A percentile compares a stretch with the other conserved stretches of the same genome.
phyloP scores from a whole-genome alignment of 2,113 vertebrate genomes.

The Pao palembangensis region DNA sequence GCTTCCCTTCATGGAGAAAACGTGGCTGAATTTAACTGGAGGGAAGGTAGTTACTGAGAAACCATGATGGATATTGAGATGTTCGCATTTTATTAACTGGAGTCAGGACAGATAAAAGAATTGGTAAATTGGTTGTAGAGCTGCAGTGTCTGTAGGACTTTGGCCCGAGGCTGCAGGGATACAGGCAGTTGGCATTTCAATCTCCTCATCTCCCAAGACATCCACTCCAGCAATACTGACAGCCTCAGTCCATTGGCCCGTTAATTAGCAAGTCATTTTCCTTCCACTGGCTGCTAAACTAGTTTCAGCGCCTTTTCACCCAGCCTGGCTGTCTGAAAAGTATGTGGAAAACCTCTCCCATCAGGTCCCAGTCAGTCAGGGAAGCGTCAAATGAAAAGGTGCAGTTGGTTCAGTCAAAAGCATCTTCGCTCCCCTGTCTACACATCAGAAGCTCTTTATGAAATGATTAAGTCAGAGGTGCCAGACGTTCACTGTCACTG shows the following conservation, averaged over 20 bases:
- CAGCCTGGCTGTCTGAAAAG: conserved; percentile 7
- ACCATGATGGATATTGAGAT: conserved; percentile 63
- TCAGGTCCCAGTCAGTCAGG: conserved; percentile 45
- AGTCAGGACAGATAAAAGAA: conserved; percentile 54
- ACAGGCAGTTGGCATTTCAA: conserved; percentile 64
- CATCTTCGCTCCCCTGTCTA: conserved; percentile 50
- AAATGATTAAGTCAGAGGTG: conserved; percentile 63
- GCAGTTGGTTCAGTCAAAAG: conserved; percentile 52
- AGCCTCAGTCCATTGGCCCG: conserved; percentile 33
- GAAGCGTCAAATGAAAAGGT: conserved; percentile 43
- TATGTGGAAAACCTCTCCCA: conserved; percentile 26
- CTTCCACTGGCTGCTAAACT: conserved; percentile 45
- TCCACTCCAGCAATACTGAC: conserved; percentile 35
- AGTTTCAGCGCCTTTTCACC: conserved; percentile 16
- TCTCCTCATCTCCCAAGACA: conserved; percentile 43
- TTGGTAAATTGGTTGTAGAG: conserved; percentile 64
- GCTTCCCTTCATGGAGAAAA: conserved; percentile 39
- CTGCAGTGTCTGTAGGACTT: conserved; percentile 65
- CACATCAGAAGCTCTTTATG: conserved; percentile 65
- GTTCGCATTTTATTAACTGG: conserved; percentile 72
- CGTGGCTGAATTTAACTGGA: conserved; percentile 55
- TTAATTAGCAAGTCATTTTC: conserved; percentile 53
- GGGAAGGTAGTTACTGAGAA: conserved; percentile 62
- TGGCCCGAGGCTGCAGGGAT: conserved; percentile 47
- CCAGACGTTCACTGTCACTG: conserved; percentile 53